phyloP scores from a whole-genome alignment of 2,888 invertebrate genomes.

The Luperina nickerlii region DNA sequence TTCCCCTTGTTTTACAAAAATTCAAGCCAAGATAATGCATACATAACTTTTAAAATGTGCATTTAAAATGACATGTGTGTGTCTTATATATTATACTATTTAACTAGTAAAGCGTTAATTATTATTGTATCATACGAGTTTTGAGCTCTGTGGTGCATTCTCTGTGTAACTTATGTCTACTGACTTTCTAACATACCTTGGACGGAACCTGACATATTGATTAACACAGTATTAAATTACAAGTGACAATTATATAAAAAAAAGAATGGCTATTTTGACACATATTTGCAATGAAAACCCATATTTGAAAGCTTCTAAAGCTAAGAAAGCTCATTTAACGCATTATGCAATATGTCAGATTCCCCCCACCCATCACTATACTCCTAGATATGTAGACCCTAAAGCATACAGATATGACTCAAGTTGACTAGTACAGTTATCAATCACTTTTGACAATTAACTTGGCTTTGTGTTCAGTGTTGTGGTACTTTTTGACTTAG shows the following conservation, averaged over 20 bases:
- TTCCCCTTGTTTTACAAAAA: slow-evolving; percentile 37
- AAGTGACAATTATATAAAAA: background rate
- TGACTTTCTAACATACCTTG: slow-evolving; percentile 27
- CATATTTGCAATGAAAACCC: background rate
- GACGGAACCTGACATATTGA: slow-evolving; percentile 30
- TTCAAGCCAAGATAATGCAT: slow-evolving; percentile 48
- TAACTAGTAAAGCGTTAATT: slow-evolving; percentile 87
- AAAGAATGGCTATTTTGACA: background rate
- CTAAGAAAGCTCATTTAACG: background rate
- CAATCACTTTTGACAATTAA: slow-evolving; percentile 80
- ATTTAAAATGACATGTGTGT: slow-evolving; percentile 78
- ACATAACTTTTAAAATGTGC: slow-evolving; percentile 75
- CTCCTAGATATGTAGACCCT: slow-evolving; percentile 77
- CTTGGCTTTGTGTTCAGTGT: slow-evolving; percentile 84
- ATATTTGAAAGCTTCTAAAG: slow-evolving; percentile 22
- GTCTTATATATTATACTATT: slow-evolving; percentile 72
- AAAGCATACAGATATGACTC: slow-evolving; percentile 84
- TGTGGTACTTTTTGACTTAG: slow-evolving; percentile 85
- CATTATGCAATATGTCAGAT: slow-evolving; percentile 37
- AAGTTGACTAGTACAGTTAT: slow-evolving; percentile 84
- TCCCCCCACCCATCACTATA: slow-evolving; percentile 63
- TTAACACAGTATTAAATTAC: too few relatives aligned
- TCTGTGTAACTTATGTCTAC: slow-evolving; percentile 50
- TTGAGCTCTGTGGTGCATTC: slow-evolving; percentile 73
- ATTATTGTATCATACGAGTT: slow-evolving; percentile 83